Evolutionary conservation across 2,888 invertebrate genomes (phyloP).

Genomic region (Dendrolimus pini): DNA sequence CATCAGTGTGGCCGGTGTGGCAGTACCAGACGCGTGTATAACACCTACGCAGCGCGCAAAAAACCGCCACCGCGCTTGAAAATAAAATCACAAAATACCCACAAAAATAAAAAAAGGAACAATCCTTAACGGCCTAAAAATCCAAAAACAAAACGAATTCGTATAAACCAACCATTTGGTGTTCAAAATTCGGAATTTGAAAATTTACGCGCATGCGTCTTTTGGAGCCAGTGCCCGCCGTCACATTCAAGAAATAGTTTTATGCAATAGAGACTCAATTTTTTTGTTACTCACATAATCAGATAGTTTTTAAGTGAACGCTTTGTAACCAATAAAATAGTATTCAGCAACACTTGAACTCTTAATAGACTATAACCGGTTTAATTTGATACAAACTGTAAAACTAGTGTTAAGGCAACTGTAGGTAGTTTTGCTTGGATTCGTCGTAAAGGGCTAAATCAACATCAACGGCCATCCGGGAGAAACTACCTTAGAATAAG

Average conservation of each 20-base stretch:
- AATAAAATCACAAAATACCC: conserved; percentile 26
- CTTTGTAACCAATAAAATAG: conserved; percentile 46
- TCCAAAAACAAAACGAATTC: conserved; percentile 47
- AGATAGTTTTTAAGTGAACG: conserved; percentile 67
- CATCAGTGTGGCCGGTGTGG: conserved; percentile 74
- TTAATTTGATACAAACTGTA: conserved; percentile 62
- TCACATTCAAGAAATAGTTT: conserved; percentile 72
- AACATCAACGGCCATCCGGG: conserved; percentile 68
- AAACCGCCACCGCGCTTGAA: conserved; percentile 33
- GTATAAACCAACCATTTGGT: conserved; percentile 60
- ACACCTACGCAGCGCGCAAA: conserved; percentile 71
- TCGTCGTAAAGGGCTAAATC: conserved; percentile 59
- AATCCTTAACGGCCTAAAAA: conserved; percentile 34
- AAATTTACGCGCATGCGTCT: conserved; percentile 71
- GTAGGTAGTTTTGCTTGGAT: conserved; percentile 66
- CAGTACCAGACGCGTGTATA: conserved; percentile 69
- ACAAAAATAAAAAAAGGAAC: conserved; percentile 23
- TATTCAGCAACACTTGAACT: conserved; percentile 76
- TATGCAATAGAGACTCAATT: conserved; percentile 71
- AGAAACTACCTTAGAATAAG: conserved; percentile 49
- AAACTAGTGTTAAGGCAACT: conserved; percentile 72
- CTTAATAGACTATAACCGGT: conserved; percentile 54
- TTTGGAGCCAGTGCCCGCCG: conserved; percentile 57
- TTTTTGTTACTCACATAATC: conserved; percentile 52
- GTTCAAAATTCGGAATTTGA: conserved; percentile 36